Conservation (phyloP, 1,140 invertebrate species). For the Ceratina australensis region DNA sequence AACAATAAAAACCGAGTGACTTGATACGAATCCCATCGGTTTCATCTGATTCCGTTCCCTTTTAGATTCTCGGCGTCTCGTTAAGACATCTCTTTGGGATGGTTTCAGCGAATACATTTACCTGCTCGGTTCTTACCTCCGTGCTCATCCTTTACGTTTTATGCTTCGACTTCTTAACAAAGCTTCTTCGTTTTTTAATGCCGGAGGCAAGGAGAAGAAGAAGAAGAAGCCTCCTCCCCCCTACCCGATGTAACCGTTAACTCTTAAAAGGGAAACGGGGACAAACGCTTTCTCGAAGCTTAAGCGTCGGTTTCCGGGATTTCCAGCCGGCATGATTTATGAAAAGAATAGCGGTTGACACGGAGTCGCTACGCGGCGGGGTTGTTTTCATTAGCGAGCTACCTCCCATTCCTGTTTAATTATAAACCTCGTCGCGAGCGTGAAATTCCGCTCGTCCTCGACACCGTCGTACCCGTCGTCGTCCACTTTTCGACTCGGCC, state of each 20-base stretch:
- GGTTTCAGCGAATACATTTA: neutral
- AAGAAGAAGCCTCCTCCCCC: neutral
- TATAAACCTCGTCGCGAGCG: constrained; percentile 53
- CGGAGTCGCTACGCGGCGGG: constrained; percentile 20
- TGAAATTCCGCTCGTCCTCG: constrained; percentile 47
- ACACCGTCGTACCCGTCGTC: too few species aligned
- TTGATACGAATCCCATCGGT: constrained; percentile 25
- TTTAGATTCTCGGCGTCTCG: constrained; percentile 26
- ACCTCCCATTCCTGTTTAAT: constrained; percentile 57
- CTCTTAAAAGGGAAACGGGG: too few species aligned
- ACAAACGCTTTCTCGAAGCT: neutral
- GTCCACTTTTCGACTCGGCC: constrained; percentile 39
- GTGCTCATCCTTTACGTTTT: neutral
- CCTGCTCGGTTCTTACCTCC: too few species aligned
- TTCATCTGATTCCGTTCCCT: constrained; percentile 23
- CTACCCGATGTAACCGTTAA: too few species aligned
- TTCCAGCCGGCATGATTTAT: constrained; percentile 61
- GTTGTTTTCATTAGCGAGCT: constrained; percentile 63
- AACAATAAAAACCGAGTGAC: constrained; percentile 38
- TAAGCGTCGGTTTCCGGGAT: too few species aligned
- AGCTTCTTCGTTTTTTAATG: neutral
- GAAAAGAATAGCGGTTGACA: constrained; percentile 42
- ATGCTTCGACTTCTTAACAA: constrained; percentile 4
- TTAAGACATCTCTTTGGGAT: constrained; percentile 31
- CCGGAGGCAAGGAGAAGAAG: neutral